phyloP scores from a whole-genome alignment of 2,797 vertebrate genomes.

The Chelmon rostratus region DNA sequence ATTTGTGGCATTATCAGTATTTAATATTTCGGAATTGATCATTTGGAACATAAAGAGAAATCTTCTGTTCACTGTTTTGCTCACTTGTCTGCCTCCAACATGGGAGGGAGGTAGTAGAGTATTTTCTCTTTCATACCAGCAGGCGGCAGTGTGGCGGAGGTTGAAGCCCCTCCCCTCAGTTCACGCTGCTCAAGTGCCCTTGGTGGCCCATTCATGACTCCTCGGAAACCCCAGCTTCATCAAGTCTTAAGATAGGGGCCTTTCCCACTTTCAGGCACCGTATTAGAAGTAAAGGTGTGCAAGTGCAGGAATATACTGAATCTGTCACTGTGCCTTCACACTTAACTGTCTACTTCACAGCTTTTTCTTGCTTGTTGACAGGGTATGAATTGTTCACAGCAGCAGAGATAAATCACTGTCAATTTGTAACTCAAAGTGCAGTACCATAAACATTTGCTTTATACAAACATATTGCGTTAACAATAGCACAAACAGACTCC shows the following conservation, averaged over 20 bases:
- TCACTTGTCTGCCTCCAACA: background rate
- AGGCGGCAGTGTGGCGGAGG: conserved; percentile 53
- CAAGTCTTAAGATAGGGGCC: background rate
- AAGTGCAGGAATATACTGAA: background rate
- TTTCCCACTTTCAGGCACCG: background rate
- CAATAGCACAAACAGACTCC: background rate
- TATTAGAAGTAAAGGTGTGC: background rate
- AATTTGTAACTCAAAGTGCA: background rate
- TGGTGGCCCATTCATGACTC: conserved; percentile 32
- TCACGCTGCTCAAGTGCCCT: background rate
- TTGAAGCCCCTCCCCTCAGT: conserved; percentile 46
- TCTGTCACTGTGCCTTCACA: background rate
- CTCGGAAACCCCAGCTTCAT: background rate
- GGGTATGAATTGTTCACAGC: background rate
- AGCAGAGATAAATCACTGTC: background rate
- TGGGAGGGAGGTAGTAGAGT: background rate
- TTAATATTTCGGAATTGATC: background rate
- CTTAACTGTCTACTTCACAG: background rate
- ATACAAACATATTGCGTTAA: background rate
- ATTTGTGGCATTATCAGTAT: background rate
- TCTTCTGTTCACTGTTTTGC: background rate
- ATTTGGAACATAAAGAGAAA: background rate
- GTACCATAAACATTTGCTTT: background rate
- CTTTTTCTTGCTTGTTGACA: background rate
- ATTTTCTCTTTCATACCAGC: conserved; percentile 43